Evolutionary conservation across 1,140 invertebrate genomes (phyloP), one percentile per base, ranked within the genome.

Genomic region (Tenebrio molitor): DNA sequence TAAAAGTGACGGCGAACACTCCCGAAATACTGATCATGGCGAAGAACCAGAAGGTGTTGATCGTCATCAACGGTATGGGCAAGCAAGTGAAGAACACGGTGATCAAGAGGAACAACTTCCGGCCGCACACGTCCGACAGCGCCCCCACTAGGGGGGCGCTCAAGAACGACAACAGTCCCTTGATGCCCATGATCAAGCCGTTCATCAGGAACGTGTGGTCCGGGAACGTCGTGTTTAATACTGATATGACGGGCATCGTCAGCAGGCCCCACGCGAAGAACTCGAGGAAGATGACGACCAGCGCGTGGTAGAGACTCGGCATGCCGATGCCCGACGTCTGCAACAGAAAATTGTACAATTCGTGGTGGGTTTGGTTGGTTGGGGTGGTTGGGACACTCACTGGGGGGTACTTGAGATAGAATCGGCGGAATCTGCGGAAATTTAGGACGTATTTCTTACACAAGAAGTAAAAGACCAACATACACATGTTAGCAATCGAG

Each of bases 31-130:
- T 97, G 85, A 99, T 97, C 93, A 99, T 97, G 50, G 97, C 97
- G 87, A 99, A 99, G 85, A 99, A 99, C 97, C 97, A 99, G 95
- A 96, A 99, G 53, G 97, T 97, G 86, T 98, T 99, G 80, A 99
- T 94, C 81, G 94, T 97, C 95, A 99, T 99, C 62, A 99, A 88
- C 62, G 98, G 98, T 82, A 99, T 99, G 34, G 98, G 98, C 73
- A 95, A 93, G 87, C 98, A 99, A 2, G 98, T 99, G 86, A 99
- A 99, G 84, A 99, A 97, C 76, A 99, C 98, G 58, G 98, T 99
- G 74, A 99, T 91, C 69, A 99, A 88, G 63, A 99, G 90, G 86
- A 99, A 99, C 82, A 98, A 94, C 85, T 99, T 99, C 0, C 80
- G 76, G 10, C 97, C 97, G 95, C 96, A 99, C 25, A 98, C 93